Evolutionary conservation across 2,888 invertebrate genomes (phyloP).

Genomic region (Coenonympha glycerion): DNA sequence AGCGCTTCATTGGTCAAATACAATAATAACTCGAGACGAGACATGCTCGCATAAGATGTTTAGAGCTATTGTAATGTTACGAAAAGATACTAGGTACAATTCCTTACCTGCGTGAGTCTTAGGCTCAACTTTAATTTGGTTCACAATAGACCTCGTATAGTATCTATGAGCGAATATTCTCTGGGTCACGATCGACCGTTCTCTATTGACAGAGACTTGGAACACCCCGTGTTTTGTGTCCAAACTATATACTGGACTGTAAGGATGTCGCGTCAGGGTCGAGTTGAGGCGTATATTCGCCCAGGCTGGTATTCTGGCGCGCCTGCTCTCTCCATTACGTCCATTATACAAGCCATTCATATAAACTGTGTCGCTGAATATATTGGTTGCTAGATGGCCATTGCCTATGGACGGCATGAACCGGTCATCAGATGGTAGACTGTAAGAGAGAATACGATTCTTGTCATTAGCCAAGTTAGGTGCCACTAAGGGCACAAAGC

Average conservation of each 20-base stretch:
- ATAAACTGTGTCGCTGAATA: conserved; percentile 76
- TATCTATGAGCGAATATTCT: conserved; percentile 67
- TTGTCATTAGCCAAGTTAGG: background rate
- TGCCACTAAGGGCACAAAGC: too few relatives aligned
- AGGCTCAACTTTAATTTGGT: conserved; percentile 65
- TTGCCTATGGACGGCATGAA: conserved; percentile 78
- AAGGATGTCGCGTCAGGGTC: conserved; percentile 53
- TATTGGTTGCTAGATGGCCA: conserved; percentile 76
- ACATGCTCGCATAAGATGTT: too few relatives aligned
- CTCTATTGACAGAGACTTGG: conserved; percentile 64
- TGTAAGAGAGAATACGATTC: conserved; percentile 36
- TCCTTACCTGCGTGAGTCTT: conserved; percentile 58
- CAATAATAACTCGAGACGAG: too few relatives aligned
- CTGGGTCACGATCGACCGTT: conserved; percentile 65
- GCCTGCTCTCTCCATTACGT: conserved; percentile 69
- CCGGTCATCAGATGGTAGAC: conserved; percentile 71
- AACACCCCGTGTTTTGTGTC: conserved; percentile 67
- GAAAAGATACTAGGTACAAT: too few relatives aligned
- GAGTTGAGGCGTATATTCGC: conserved; percentile 72
- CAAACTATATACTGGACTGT: conserved; percentile 60
- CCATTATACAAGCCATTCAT: conserved; percentile 79
- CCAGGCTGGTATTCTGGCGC: conserved; percentile 78
- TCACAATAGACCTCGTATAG: conserved; percentile 68
- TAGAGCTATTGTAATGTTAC: too few relatives aligned
- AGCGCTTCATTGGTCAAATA: too few relatives aligned